phyloP scores from a whole-genome alignment of 2,888 invertebrate genomes.

The Chrysolina oricalcia region DNA sequence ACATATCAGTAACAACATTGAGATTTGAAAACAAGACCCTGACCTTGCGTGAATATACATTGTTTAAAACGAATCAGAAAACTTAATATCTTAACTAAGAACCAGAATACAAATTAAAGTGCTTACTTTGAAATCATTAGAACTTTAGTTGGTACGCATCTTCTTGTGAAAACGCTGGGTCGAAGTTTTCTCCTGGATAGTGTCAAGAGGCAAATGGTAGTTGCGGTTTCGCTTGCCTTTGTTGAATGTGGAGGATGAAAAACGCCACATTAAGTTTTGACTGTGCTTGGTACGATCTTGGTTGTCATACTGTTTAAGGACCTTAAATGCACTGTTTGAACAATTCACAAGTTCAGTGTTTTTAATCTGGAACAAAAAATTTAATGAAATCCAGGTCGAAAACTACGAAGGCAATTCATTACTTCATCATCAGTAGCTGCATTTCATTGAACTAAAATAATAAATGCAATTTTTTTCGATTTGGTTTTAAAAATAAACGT shows the following conservation, averaged over 20 bases:
- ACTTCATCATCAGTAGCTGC: too few species aligned
- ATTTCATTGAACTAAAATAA: too few species aligned
- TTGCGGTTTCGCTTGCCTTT: constrained; percentile 47
- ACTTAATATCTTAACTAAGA: constrained; percentile 15
- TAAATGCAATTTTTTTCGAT: too few species aligned
- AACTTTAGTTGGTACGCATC: background rate
- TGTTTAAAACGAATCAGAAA: background rate
- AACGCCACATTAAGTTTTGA: constrained; percentile 84
- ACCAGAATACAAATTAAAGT: constrained; percentile 15
- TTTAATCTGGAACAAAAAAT: constrained; percentile 53
- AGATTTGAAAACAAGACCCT: background rate
- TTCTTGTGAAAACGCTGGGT: constrained; percentile 27
- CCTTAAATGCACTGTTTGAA: constrained; percentile 77
- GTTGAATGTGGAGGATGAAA: constrained; percentile 81
- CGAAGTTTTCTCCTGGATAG: constrained; percentile 51
- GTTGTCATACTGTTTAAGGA: constrained; percentile 83
- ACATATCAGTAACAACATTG: background rate
- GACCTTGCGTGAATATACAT: constrained; percentile 8
- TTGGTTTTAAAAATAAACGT: too few species aligned
- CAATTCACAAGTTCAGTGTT: constrained; percentile 78
- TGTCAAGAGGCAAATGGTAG: constrained; percentile 51
- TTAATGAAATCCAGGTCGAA: too few species aligned
- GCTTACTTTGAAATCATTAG: background rate
- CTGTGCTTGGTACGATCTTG: constrained; percentile 79
- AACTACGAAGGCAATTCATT: too few species aligned